Evolutionary conservation across 2,888 invertebrate genomes (phyloP), one percentile per base, ranked within the genome.

Genomic region (Lobophora halterata): DNA sequence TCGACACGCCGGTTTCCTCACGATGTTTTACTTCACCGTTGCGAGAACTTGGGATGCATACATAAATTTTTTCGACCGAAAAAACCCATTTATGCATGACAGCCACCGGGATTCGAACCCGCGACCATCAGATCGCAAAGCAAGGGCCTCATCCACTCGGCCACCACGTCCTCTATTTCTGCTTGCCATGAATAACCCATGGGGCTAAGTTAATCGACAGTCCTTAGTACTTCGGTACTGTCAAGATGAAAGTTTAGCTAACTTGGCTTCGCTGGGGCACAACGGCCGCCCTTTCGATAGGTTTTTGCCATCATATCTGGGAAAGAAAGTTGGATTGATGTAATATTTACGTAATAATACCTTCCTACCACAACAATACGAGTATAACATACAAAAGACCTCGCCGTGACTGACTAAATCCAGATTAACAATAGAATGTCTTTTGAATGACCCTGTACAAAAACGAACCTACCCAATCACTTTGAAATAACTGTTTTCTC

Each of bases 241-340:
- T 11, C 11, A 33, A 26, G 25, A 19, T 26, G 25, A 33, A 19
- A 33, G 33, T 35, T 35, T 31, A 17, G 9, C 8, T 7, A 36
- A 30, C 17, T 13, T 21, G 29, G 37, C 41, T 18, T 32, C 40
- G 32, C 21, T 30, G 13, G 23, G 32, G 55, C 58, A 48, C 42
- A 48, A 49, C 62, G 52, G 49, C 13, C n/a, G 60, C 59, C 55
- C 56, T 51, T 55, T 58, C 47, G 47, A 42, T 55, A 49, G 48
- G 65, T 70, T 71, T 67, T 74, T 74, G 66, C 36, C 61, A 63
- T 53, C 45, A 56, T 49, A 55, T 52, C 58, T 59, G 60, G 62
- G 61, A 66, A 67, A 62, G 71, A 75, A 75, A 76, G 73, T 65
- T 50, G 35, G 47, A 57, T 58, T 61, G 58, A 61, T 65, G 65